Conservation (phyloP, 2,113 vertebrate genomes). For the Chamaetylas fuelleborni region DNA sequence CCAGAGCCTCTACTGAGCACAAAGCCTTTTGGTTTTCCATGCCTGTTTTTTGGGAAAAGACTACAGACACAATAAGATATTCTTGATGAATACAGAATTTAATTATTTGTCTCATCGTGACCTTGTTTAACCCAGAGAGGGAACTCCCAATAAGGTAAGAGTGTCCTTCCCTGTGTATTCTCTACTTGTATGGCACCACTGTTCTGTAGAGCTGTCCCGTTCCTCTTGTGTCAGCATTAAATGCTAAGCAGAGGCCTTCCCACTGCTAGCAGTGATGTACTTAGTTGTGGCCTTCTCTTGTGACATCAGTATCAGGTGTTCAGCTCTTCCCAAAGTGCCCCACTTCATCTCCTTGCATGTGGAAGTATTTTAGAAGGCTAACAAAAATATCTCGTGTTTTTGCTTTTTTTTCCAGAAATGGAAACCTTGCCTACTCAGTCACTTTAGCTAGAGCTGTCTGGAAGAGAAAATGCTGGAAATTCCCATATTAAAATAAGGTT, state of each 20-base stretch:
- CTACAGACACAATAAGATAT: not conserved
- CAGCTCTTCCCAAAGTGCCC: not conserved
- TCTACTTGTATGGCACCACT: not conserved
- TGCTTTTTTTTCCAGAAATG: not conserved
- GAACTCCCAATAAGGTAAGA: not conserved
- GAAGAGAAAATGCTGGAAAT: not conserved
- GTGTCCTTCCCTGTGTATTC: not conserved
- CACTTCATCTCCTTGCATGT: not conserved
- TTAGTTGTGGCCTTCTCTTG: not conserved
- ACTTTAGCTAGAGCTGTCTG: not conserved
- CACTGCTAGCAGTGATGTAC: not conserved
- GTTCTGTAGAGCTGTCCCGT: not conserved
- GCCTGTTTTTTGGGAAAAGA: not conserved
- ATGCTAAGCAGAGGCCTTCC: not conserved
- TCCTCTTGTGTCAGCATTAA: not conserved
- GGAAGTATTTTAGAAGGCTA: not conserved
- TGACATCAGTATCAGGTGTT: not conserved
- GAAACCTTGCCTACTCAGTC: not conserved
- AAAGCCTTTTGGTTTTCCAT: not conserved
- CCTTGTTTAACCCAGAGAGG: not conserved
- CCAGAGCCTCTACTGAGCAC: not conserved
- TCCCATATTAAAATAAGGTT: not conserved
- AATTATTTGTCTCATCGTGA: not conserved
- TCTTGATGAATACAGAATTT: not conserved
- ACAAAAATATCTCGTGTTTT: not conserved